Percentiles rank a stretch among this genome's conserved stretches.
Evolutionary conservation across 2,113 vertebrate species (phyloP).

Genomic region (Geothlypis trichas): DNA sequence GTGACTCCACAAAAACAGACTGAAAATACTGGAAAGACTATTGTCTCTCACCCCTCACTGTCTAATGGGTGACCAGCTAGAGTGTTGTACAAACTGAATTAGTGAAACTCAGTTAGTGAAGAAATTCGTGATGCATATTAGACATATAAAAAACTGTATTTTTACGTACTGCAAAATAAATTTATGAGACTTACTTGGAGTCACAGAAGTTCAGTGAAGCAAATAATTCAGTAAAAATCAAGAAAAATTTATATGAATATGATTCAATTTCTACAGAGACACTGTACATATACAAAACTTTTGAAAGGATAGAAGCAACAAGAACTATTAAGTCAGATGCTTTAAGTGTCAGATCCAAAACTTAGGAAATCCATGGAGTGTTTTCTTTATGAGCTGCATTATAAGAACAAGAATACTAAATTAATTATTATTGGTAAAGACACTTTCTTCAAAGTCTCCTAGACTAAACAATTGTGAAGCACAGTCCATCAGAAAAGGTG

Average conservation of each 20-base stretch:
- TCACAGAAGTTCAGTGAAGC: background rate
- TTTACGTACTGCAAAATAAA: background rate
- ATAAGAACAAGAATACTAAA: background rate
- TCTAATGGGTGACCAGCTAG: background rate
- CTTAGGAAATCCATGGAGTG: accelerated
- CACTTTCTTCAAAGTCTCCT: background rate
- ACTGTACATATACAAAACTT: background rate
- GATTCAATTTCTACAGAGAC: background rate
- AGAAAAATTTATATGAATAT: background rate
- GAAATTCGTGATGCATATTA: background rate
- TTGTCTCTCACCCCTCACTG: background rate
- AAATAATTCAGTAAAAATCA: background rate
- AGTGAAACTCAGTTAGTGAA: background rate
- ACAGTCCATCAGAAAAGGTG: background rate
- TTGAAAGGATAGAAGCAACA: background rate
- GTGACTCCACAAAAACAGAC: background rate
- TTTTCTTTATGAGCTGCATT: background rate
- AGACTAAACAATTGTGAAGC: background rate
- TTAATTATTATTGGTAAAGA: background rate
- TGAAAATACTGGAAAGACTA: background rate
- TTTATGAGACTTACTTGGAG: background rate
- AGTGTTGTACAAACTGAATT: background rate
- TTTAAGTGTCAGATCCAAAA: background rate
- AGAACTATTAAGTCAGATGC: background rate
- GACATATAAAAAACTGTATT: background rate